A percentile compares a stretch with the other conserved stretches of the same genome.
Evolutionary conservation across 2,113 vertebrate species (phyloP).

Genomic region (Gasterosteus nipponicus): DNA sequence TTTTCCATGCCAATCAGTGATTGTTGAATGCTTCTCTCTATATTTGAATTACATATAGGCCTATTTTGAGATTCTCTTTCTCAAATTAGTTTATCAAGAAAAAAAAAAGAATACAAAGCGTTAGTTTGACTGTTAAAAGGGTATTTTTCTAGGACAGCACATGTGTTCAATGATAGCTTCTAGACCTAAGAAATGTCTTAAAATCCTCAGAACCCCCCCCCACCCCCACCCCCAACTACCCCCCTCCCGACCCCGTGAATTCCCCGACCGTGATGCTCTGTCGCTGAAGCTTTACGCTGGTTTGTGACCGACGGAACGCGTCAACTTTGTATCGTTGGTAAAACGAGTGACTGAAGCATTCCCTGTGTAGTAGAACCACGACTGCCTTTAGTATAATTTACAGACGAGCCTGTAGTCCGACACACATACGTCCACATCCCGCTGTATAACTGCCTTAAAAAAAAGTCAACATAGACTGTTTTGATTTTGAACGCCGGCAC

Average conservation of each 20-base stretch:
- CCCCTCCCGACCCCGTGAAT: constrained; percentile 81
- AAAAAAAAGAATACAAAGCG: constrained; percentile 75
- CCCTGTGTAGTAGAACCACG: constrained; percentile 92
- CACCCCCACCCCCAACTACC: constrained; percentile 64
- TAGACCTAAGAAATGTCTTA: constrained; percentile 88
- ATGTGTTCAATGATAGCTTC: constrained; percentile 85
- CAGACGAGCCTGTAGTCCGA: constrained; percentile 69
- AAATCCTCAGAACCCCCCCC: constrained; percentile 71
- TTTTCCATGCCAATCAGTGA: constrained; percentile 82
- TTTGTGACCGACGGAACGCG: constrained; percentile 88
- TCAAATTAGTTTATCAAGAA: constrained; percentile 78
- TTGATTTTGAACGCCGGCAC: constrained; percentile 84
- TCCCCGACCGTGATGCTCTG: constrained; percentile 85
- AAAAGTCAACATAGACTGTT: constrained; percentile 83
- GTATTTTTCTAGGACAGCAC: constrained; percentile 87
- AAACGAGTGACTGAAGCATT: constrained; percentile 85
- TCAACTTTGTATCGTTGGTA: constrained; percentile 75
- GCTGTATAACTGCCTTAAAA: constrained; percentile 96
- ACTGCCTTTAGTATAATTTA: constrained; percentile 91
- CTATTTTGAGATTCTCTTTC: constrained; percentile 76
- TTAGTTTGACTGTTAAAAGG: constrained; percentile 86
- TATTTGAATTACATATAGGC: constrained; percentile 75
- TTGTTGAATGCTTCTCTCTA: constrained; percentile 78
- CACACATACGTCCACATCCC: constrained; percentile 83
- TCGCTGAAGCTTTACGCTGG: constrained; percentile 92